Conservation (phyloP, 2,888 invertebrate species). For the Luperina nickerlii region DNA sequence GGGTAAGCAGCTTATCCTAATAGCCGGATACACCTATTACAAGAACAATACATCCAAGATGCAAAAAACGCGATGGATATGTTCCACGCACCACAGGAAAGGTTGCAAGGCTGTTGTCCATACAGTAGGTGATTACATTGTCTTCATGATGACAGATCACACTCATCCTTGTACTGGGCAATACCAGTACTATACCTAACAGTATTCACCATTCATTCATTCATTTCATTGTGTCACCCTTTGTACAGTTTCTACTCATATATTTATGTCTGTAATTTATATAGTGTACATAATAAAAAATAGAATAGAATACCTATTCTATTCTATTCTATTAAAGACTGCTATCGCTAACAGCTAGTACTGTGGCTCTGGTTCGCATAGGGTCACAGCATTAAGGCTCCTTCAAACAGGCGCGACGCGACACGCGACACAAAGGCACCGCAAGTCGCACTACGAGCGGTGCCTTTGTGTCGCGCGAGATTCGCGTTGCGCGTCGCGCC, state of each 20-base stretch:
- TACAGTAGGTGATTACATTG: constrained; percentile 39
- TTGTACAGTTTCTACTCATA: too few relatives aligned
- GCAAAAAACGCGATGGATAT: constrained; percentile 17
- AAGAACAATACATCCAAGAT: neutral
- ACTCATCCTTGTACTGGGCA: constrained; percentile 16
- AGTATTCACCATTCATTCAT: too few relatives aligned
- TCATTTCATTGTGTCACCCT: too few relatives aligned
- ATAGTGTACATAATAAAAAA: too few relatives aligned
- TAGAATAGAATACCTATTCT: too few relatives aligned
- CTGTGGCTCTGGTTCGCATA: neutral
- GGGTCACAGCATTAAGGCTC: neutral
- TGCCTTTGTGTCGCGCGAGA: too few relatives aligned
- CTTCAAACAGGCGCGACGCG: too few relatives aligned
- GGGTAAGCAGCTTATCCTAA: constrained; percentile 12
- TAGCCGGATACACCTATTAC: constrained; percentile 26
- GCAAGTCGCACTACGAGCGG: too few relatives aligned
- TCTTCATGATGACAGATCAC: constrained; percentile 29
- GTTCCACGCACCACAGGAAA: constrained; percentile 25
- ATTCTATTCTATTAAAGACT: neutral
- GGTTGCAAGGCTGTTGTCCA: constrained; percentile 49
- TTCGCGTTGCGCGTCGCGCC: too few relatives aligned
- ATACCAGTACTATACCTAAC: neutral
- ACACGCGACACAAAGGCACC: too few relatives aligned
- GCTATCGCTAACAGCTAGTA: neutral
- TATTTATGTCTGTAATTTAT: too few relatives aligned